Evolutionary conservation across 2,797 vertebrate species (phyloP).

Genomic region (Crenichthys baileyi): DNA sequence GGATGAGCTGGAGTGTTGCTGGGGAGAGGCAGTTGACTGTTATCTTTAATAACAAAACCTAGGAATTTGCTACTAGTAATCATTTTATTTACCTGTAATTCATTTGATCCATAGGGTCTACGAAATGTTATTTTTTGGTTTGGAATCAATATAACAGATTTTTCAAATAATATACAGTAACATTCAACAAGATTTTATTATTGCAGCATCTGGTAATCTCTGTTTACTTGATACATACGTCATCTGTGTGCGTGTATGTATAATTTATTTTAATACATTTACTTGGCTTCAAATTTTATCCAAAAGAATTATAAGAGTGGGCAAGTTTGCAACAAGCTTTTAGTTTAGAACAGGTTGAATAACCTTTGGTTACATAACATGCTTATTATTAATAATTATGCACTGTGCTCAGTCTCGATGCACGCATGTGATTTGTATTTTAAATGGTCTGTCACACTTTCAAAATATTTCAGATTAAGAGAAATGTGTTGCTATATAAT

Average conservation of each 20-base stretch:
- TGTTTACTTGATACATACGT: neutral
- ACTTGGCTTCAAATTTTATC: neutral
- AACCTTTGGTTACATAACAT: neutral
- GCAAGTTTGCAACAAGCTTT: neutral
- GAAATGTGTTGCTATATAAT: slow-evolving; percentile 22
- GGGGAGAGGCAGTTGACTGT: neutral
- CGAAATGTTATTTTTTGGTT: neutral
- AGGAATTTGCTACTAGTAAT: neutral
- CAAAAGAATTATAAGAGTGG: neutral
- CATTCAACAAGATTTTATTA: neutral
- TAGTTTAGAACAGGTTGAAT: neutral
- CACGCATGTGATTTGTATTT: neutral
- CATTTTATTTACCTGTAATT: neutral
- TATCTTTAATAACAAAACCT: neutral
- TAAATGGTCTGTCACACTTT: neutral
- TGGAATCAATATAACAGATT: neutral
- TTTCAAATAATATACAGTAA: neutral
- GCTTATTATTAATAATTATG: neutral
- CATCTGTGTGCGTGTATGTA: neutral
- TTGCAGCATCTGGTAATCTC: neutral
- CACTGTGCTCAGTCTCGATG: neutral
- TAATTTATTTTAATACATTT: neutral
- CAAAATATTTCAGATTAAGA: neutral
- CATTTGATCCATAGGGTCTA: neutral
- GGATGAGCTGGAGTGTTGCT: too few relatives aligned